These are phyloP conservation scores for Temnothorax unifasciatus DNA, from an alignment of 2,888 invertebrate species.

Conservation along the genomic window DNA sequence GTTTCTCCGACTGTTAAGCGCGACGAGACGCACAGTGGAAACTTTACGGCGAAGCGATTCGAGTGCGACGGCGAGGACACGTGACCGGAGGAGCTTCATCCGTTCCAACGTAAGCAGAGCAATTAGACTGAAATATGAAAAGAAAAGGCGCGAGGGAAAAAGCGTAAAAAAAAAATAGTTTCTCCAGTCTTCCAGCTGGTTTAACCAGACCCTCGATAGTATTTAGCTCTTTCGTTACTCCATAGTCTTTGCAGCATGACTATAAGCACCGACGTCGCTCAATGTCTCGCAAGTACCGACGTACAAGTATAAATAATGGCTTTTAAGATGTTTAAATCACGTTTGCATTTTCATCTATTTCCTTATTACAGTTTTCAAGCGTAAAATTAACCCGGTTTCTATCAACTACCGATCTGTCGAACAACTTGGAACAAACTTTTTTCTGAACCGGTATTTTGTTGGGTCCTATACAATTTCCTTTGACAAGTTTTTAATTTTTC, in stretches of 20 bases:
- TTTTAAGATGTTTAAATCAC: neutral
- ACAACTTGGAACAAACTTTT: neutral
- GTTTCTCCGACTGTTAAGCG: constrained; percentile 62
- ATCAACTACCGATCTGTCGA: neutral
- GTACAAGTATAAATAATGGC: neutral
- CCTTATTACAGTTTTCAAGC: neutral
- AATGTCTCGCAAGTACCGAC: neutral
- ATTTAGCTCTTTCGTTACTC: constrained; percentile 17
- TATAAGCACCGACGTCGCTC: neutral
- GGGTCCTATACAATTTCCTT: neutral
- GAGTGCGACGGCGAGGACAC: constrained; percentile 59
- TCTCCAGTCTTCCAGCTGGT: constrained; percentile 76
- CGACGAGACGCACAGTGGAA: constrained; percentile 52
- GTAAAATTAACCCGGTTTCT: neutral
- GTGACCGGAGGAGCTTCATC: constrained; percentile 58
- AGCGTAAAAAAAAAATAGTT: constrained; percentile 72
- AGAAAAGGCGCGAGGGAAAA: constrained; percentile 60
- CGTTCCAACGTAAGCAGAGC: constrained; percentile 68
- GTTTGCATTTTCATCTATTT: neutral
- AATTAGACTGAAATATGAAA: constrained; percentile 72
- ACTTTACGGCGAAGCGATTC: constrained; percentile 65
- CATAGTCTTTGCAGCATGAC: neutral
- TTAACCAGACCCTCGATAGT: constrained; percentile 76
- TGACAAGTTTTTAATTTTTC: neutral
- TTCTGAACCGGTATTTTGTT: neutral